phyloP scores from a whole-genome alignment of 2,888 invertebrate species.

The Ormia ochracea region DNA sequence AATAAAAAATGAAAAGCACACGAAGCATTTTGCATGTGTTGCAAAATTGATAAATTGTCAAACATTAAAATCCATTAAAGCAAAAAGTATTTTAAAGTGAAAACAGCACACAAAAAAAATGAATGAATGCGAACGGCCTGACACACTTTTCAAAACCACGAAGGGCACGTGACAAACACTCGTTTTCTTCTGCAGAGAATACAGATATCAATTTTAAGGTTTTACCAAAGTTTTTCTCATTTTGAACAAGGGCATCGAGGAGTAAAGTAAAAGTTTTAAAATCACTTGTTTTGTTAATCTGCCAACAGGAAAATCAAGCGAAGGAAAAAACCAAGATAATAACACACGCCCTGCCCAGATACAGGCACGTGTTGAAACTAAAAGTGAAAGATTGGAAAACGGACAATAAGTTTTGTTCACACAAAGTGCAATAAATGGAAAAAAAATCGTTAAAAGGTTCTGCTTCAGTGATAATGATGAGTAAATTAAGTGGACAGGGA shows the following conservation, averaged over 20 bases:
- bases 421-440: neutral
- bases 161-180: constrained; percentile 53
- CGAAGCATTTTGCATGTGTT: constrained; percentile 51
- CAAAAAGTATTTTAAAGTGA: neutral
- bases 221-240: constrained; percentile 19
- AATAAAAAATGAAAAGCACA: neutral
- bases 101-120: neutral
- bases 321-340: neutral
- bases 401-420: constrained; percentile 41
- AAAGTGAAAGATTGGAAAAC: constrained; percentile 44
- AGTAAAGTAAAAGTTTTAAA: constrained; percentile 40
- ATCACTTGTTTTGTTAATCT: constrained; percentile 50
- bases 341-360: constrained; percentile 48
- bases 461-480: constrained; percentile 58
- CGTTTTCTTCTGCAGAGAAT: neutral
- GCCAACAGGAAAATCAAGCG: neutral
- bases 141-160: constrained; percentile 57
- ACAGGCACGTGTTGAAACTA: constrained; percentile 52
- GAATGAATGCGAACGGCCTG: constrained; percentile 25
- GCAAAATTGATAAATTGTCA: constrained; percentile 56
- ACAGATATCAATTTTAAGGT: constrained; percentile 57
- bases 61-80: constrained; percentile 51
- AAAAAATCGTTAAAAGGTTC: constrained; percentile 45
- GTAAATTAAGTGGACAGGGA: constrained; percentile 46
- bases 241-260: neutral